Evolutionary conservation across 2,888 invertebrate genomes (phyloP), one percentile per base, ranked within the genome.

Genomic region (Drosophila prostipennis): DNA sequence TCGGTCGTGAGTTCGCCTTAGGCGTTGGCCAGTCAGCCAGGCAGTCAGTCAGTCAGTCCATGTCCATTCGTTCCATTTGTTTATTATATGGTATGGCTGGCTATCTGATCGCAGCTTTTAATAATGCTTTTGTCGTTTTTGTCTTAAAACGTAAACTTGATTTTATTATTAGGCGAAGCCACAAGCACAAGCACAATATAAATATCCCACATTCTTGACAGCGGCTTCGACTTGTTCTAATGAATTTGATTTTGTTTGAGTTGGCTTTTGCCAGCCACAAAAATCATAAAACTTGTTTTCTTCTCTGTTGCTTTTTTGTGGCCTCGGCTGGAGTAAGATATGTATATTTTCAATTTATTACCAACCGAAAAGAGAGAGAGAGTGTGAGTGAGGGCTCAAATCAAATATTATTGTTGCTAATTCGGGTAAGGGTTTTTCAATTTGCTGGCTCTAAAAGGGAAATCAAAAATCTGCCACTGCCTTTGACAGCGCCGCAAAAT

Each of bases 81-180:
- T 60, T 70, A 59, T 68, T 69, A 59, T 78, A 67, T 57, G 68
- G 29, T 29, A 29, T 26, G 26, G n/a, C n/a, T 29, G 29, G 29
- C 80, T 88, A 84, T 86, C 89, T 84, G 87, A 88, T 87, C 88
- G 83, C 64, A 73, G 65, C 83, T 71, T 79, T 77, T 83, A 79
- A 69, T 83, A 76, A 80, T 76, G 89, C 80, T 79, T 80, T 85
- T 84, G 73, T 78, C 79, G 80, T 76, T 74, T 13, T 19, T 42
- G 42, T 42, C 84, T 79, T 74, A 76, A 76, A 80, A 78, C 74
- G 69, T 76, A 80, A 88, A 84, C 84, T 84, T 83, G 84, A 83
- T 83, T 83, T 82, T 82, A 87, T 82, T 85, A 82, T 82, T 78
- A 77, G 71, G 72, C 75, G 77, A 78, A 80, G 52, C 63, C 71